Base-by-base conservation (phyloP, 2,888 invertebrate species). In the Drosophila sordidapex region DNA sequence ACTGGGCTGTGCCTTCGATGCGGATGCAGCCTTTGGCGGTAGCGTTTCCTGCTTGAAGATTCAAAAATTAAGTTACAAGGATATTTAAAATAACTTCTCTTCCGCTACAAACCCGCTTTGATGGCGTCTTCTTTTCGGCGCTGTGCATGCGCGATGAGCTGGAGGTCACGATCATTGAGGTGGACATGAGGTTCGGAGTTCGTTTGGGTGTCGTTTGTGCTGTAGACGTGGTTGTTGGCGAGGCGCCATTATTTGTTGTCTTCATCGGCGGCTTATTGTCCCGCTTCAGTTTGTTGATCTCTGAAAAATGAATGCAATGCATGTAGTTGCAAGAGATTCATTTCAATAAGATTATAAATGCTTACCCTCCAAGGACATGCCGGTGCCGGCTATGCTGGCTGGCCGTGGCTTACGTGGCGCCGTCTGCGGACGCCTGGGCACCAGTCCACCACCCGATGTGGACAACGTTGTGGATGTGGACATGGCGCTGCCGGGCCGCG, bases 401-500 rank as follows among this genome's bases (percentile, higher is more conserved):
- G 97, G 97, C 78, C 97, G 95, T 90, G 96, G 97, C 93, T 95
- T 96, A 92, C 95, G 95, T 71, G 95, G 94, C 83, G 94, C 94
- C 90, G 91, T 91, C 33, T 94, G 94, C 91, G 94, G 95, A 87
- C 94, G 94, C 89, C 95, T 94, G 89, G 96, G 94, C 76, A 95
- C 93, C 68, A 94, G 93, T 29, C 11, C 56, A 83, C 94, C 94
- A 51, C 94, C 93, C 3, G 57, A 31, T 76, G 95, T 94, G 90
- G 95, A 92, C 85, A 92, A 95, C 91, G 95, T 95, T 91, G 95
- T 95, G 92, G 96, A 96, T 94, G 94, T 93, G 92, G 96, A 97
- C 94, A 98, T 95, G 86, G 98, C 97, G 94, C 97, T 97, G 93
- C 96, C 96, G 78, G 98, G 98, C 92, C 98, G 95, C 85, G 97